Evolutionary conservation across 1,140 invertebrate species (phyloP), one percentile per base, ranked within the genome.

Genomic region (Procambarus virginalis): DNA sequence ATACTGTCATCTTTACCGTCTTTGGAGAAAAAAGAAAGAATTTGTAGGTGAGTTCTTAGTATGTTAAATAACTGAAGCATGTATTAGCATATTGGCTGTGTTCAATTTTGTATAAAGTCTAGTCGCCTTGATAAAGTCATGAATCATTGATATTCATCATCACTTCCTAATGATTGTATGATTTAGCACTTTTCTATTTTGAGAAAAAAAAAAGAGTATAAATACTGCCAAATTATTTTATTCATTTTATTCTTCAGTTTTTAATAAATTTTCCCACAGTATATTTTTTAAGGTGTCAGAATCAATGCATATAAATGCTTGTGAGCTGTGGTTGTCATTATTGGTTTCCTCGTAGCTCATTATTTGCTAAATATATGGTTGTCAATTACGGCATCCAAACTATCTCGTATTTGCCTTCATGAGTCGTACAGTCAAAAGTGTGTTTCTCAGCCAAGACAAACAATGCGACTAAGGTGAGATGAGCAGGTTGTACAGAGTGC

Each of bases 121-220:
- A 79, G 77, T 79, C 77, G 48, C 77, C 48, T 79, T 79, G 49
- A 79, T 79, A 79, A 79, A 76, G 75, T 79, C 77, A 48, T 51
- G 51, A n/a, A 17, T 20, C n/a, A 46, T 51, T 51, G 46, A 17
- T 49, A n/a, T 79, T 79, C 2, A 79, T 79, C 10, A 49, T 79
- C 48, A 79, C 9, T 48, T 48, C 70, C 8, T 49, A 9, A 17
- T 49, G n/a, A 12, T 79, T 49, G 10, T 79, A 51, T 14, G 20
- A n/a, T 17, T 5, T 79, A 51, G n/a, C 49, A 8, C 14, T n/a
- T 79, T 22, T 22, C 77, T 49, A 22, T 79, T 79, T 20, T 12
- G 64, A 68, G 64, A 48, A 20, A 12, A 51, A 34, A 48, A 20
- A 12, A 51, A 34, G 34, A 10, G 20, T 51, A 79, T 79, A 22